Evolutionary conservation across 2,888 invertebrate species (phyloP), one percentile per base, ranked within the genome.

Genomic region (Leptinotarsa haldemani): DNA sequence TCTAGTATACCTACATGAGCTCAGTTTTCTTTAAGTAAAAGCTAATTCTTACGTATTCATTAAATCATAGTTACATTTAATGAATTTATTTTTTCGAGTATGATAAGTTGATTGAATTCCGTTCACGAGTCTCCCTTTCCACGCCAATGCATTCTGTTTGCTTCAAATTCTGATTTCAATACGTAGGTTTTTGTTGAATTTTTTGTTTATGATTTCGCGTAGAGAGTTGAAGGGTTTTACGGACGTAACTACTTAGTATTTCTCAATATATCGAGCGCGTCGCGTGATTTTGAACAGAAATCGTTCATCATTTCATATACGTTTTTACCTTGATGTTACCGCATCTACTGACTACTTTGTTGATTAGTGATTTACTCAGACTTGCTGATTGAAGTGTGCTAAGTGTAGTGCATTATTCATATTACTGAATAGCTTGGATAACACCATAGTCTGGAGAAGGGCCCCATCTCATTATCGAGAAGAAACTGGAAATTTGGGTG

Each of bases 301-400:
- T n/a, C 16, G 4, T n/a, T 50, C n/a, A 16, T 50, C 50, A 50
- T 16, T 50, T 50, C 48, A 48, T 48, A 16, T 48, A 16, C 15
- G 1, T 13, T 15, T n/a, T 50, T 2, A 2, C 2, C 50, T 15
- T n/a, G 1, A 3, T 1, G 50, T 50, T 50, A 16, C 16, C 50
- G n/a, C 50, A n/a, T 50, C 50, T 50, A 50, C 50, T 50, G 50
- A 50, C 15, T 50, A n/a, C 50, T 50, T 50, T 16, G n/a, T 50
- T 50, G 7, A 50, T 50, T 0, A 50, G 50, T 40, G 40, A 40
- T 40, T 40, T 40, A 40, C 40, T 50, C 50, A 50, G 15, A 50
- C 50, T 50, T 50, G 50, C 50, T 50, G 50, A 50, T 50, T 50
- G 50, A 16, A 50, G 50, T 50, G n/a, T n/a, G 50, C n/a, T 50